A percentile compares a stretch with the other conserved stretches of the same genome.
Evolutionary conservation across 2,888 invertebrate genomes (phyloP).

Genomic region (Elegia similella): DNA sequence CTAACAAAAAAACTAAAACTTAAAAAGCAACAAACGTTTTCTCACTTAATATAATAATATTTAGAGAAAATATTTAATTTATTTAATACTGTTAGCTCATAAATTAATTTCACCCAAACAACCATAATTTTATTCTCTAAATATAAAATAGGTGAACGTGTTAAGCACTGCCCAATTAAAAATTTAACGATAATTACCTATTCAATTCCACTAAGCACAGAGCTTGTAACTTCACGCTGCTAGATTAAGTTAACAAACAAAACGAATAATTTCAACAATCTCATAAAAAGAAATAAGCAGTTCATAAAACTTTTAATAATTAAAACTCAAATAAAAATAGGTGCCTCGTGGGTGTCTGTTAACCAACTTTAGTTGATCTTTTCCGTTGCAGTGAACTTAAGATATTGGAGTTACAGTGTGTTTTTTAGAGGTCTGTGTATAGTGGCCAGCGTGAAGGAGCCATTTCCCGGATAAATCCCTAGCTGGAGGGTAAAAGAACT

Average conservation of each 20-base stretch:
- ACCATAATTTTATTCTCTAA: background rate
- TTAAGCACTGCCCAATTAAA: conserved; percentile 5
- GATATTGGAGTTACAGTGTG: conserved; percentile 21
- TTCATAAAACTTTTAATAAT: conserved; percentile 80
- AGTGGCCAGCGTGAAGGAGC: conserved; percentile 43
- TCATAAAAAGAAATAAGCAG: conserved; percentile 79
- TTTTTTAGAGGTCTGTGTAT: conserved; percentile 39
- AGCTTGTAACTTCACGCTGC: conserved; percentile 48
- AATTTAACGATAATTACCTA: conserved; percentile 4
- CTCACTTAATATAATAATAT: no score
- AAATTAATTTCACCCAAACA: background rate
- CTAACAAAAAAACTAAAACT: no score
- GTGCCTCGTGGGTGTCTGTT: conserved; percentile 45
- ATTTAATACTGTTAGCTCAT: background rate
- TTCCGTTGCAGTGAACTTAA: conserved; percentile 19
- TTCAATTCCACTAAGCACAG: conserved; percentile 17
- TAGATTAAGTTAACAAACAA: conserved; percentile 71
- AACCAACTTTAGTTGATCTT: conserved; percentile 44
- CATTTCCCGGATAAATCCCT: conserved; percentile 57
- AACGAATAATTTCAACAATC: conserved; percentile 77
- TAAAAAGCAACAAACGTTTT: no score
- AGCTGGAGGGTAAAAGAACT: conserved; percentile 62
- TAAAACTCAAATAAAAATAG: conserved; percentile 78
- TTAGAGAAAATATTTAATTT: no score
- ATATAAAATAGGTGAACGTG: background rate